These are phyloP conservation scores for Anastatus disparis DNA, from an alignment of 1,140 invertebrate genomes.

Conservation along the genomic window DNA sequence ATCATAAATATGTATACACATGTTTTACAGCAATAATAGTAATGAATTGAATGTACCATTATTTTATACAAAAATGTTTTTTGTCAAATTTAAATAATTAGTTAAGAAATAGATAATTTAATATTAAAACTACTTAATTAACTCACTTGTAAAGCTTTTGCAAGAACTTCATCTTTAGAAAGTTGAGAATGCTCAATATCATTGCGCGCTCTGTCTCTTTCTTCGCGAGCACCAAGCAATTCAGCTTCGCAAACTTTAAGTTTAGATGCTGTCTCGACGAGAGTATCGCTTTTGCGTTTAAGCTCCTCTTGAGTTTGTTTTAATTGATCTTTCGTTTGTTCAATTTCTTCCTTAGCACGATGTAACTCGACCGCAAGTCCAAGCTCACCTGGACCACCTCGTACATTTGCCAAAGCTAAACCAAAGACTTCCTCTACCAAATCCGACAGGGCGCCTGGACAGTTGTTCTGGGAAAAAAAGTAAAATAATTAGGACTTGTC, in stretches of 20 bases:
- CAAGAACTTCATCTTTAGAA: conserved; percentile 83
- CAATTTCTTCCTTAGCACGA: conserved; percentile 82
- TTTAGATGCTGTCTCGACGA: conserved; percentile 84
- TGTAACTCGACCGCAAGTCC: conserved; percentile 77
- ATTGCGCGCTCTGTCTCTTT: conserved; percentile 80
- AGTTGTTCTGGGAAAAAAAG: conserved; percentile 45
- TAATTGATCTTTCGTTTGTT: conserved; percentile 78
- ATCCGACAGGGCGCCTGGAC: conserved; percentile 58
- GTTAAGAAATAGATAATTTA: too few species aligned
- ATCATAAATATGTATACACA: too few species aligned
- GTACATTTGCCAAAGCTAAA: conserved; percentile 72
- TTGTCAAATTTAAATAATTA: too few species aligned
- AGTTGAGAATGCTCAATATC: conserved; percentile 75
- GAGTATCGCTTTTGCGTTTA: conserved; percentile 80
- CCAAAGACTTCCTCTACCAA: conserved; percentile 78
- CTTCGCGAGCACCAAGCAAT: conserved; percentile 80
- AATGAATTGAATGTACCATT: too few species aligned
- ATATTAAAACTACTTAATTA: too few species aligned
- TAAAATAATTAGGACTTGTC: too few species aligned
- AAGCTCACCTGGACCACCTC: conserved; percentile 67
- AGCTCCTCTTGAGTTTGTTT: conserved; percentile 82
- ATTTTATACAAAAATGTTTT: too few species aligned
- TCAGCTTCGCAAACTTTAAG: conserved; percentile 85
- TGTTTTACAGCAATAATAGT: too few species aligned
- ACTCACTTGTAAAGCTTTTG: conserved; percentile 80